Conservation (phyloP, 1,140 invertebrate genomes). For the Diploscapter pachys region DNA sequence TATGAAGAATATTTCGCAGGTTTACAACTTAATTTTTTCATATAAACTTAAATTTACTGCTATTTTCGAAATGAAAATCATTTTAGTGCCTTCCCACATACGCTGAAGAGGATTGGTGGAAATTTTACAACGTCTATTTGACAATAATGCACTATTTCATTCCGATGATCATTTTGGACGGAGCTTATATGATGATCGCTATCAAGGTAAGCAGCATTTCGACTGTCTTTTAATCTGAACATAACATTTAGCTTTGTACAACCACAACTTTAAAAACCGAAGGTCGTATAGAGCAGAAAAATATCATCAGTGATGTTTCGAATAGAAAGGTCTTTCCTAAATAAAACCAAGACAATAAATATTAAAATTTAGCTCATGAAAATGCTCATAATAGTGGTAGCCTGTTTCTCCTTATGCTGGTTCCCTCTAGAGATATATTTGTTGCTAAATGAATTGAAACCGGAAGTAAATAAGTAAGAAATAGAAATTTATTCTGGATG, state of each 20-base stretch:
- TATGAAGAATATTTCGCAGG: no score
- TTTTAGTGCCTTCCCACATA: constrained; percentile 61
- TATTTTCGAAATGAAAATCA: no score
- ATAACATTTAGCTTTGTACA: constrained; percentile 7
- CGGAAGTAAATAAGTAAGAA: constrained; percentile 50
- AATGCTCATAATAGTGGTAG: constrained; percentile 61
- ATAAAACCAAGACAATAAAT: neutral
- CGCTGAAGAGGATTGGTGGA: constrained; percentile 55
- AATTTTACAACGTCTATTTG: constrained; percentile 61
- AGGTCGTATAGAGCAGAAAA: no score
- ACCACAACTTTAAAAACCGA: no score
- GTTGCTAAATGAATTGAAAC: constrained; percentile 54
- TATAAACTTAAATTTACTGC: no score
- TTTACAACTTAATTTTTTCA: no score
- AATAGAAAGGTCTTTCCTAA: neutral
- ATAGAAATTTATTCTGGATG: no score
- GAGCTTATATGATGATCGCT: constrained; percentile 61
- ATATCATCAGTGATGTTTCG: no score
- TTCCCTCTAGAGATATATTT: constrained; percentile 60
- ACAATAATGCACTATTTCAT: constrained; percentile 64
- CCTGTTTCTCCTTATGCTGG: constrained; percentile 62
- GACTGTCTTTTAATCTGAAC: neutral
- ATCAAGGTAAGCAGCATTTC: constrained; percentile 48
- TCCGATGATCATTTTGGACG: constrained; percentile 62
- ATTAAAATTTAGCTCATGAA: neutral